A percentile compares a stretch with the other conserved stretches of the same genome.
Evolutionary conservation across 2,888 invertebrate genomes (phyloP).

Genomic region (Ormyrus labotus): DNA sequence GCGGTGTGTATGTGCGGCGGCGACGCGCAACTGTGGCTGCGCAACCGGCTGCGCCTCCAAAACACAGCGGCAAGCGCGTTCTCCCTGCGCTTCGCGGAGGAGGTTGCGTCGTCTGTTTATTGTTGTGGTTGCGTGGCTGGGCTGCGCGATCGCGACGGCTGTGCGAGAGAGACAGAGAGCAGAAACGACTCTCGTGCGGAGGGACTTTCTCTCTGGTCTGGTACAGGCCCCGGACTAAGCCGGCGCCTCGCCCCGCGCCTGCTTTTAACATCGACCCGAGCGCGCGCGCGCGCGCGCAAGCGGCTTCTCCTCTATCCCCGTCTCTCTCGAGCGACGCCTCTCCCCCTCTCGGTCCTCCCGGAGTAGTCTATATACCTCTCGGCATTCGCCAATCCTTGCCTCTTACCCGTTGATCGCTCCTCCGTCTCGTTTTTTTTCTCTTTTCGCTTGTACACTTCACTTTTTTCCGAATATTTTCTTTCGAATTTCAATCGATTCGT

Average conservation of each 20-base stretch:
- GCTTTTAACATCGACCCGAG: slow-evolving; percentile 71
- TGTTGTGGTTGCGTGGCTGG: neutral
- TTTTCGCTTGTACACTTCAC: too few relatives aligned
- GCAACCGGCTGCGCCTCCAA: too few relatives aligned
- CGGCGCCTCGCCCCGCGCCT: slow-evolving; percentile 62
- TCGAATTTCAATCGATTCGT: too few relatives aligned
- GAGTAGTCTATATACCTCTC: too few relatives aligned
- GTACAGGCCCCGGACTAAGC: slow-evolving; percentile 59
- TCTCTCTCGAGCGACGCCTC: slow-evolving; percentile 15
- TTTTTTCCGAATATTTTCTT: too few relatives aligned
- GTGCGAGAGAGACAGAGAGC: too few relatives aligned
- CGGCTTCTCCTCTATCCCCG: slow-evolving; percentile 32
- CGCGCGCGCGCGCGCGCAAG: slow-evolving; percentile 53
- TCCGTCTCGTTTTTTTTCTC: too few relatives aligned
- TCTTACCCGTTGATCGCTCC: too few relatives aligned
- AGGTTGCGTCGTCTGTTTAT: neutral
- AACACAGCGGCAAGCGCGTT: too few relatives aligned
- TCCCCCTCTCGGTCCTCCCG: slow-evolving; percentile 3
- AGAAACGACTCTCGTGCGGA: neutral
- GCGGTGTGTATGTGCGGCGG: neutral
- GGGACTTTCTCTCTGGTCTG: slow-evolving; percentile 35
- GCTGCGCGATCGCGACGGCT: neutral
- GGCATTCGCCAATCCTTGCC: too few relatives aligned
- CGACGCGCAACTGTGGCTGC: too few relatives aligned
- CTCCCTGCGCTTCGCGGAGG: too few relatives aligned